Conservation (phyloP, 2,888 invertebrate species). For the Ethmia dodecea region DNA sequence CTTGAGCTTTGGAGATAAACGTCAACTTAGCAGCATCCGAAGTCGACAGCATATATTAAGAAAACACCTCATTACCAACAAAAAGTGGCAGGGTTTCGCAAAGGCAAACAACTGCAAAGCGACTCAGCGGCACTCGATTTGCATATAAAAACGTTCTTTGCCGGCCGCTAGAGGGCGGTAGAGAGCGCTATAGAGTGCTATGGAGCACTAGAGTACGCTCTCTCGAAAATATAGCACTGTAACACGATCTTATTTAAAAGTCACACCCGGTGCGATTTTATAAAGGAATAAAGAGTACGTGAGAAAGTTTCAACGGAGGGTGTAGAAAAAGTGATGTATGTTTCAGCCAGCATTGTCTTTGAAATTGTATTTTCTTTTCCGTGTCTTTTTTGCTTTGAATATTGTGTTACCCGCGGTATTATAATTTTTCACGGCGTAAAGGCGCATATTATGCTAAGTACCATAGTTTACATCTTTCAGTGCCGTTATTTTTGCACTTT, state of each 20-base stretch:
- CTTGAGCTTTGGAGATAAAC: too few relatives aligned
- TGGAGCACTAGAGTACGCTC: constrained; percentile 36
- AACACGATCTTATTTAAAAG: constrained; percentile 60
- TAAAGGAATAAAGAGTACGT: constrained; percentile 36
- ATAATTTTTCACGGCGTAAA: too few relatives aligned
- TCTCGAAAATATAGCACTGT: constrained; percentile 36
- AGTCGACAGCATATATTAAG: background rate
- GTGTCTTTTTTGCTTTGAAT: too few relatives aligned
- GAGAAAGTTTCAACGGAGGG: constrained; percentile 24
- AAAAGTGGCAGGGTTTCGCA: constrained; percentile 8
- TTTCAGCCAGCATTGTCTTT: background rate
- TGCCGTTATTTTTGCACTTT: too few relatives aligned
- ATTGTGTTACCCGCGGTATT: too few relatives aligned
- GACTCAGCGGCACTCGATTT: constrained; percentile 39
- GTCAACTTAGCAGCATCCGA: too few relatives aligned
- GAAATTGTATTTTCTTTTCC: background rate
- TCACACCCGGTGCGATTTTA: constrained; percentile 50
- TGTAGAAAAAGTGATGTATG: constrained; percentile 18
- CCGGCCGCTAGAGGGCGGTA: constrained; percentile 36
- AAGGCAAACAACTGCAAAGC: constrained; percentile 18
- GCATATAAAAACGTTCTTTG: constrained; percentile 47
- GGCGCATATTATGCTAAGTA: too few relatives aligned
- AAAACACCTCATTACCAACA: constrained; percentile 7
- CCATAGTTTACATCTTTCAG: too few relatives aligned
- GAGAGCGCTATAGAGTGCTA: too few relatives aligned